Evolutionary conservation across 2,888 invertebrate genomes (phyloP).

Genomic region (Scelioninae gen. 1): DNA sequence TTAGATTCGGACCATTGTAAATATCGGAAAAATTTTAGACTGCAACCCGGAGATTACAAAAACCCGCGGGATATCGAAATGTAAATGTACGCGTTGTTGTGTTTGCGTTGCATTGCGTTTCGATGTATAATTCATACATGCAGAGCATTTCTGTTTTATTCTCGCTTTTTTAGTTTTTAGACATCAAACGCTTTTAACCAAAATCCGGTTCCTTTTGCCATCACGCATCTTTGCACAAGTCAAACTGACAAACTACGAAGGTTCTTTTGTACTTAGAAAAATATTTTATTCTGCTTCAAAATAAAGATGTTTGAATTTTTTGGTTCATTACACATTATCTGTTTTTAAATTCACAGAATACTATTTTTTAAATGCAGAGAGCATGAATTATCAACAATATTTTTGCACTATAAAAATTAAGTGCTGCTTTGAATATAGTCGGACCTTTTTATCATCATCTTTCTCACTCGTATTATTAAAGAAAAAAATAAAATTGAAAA

Average conservation of each 20-base stretch:
- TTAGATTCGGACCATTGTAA: constrained; percentile 37
- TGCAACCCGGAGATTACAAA: constrained; percentile 46
- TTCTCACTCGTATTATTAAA: too few species aligned
- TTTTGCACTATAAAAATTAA: too few species aligned
- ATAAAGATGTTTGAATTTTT: too few species aligned
- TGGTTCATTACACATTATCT: too few species aligned
- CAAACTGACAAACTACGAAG: not conserved
- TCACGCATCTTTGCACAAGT: not conserved
- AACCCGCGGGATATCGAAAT: constrained; percentile 47
- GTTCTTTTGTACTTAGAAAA: not conserved
- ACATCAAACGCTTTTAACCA: constrained; percentile 24
- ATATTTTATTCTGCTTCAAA: too few species aligned
- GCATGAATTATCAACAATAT: too few species aligned
- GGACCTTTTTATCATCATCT: too few species aligned
- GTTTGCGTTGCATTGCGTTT: constrained; percentile 21
- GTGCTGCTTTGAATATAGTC: too few species aligned
- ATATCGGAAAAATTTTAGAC: constrained; percentile 43
- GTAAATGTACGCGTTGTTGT: constrained; percentile 50
- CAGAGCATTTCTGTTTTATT: constrained; percentile 39
- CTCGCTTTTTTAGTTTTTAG: constrained; percentile 16
- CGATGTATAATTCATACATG: constrained; percentile 60
- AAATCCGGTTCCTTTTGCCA: constrained; percentile 20
- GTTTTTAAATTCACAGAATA: too few species aligned
- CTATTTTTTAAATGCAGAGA: too few species aligned
- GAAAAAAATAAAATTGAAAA: too few species aligned